Percentiles rank a stretch among this genome's conserved stretches.
These are phyloP conservation scores for Anser brachyrhynchus DNA, from an alignment of 2,113 vertebrate species.

Conservation along the genomic window DNA sequence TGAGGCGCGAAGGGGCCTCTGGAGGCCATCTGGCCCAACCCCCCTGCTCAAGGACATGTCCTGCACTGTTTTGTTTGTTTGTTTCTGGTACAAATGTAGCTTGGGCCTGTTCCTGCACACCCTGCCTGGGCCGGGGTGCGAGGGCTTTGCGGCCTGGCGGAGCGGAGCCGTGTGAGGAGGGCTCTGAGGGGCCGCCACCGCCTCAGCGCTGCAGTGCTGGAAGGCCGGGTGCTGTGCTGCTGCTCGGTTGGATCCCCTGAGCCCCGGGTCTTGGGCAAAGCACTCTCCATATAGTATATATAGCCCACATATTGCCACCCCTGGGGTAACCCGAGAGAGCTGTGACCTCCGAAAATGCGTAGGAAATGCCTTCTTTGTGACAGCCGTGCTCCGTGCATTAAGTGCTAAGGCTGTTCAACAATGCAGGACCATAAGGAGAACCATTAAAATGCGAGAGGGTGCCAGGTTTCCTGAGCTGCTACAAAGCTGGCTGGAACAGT, in stretches of 20 bases:
- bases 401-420: neutral
- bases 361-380: neutral
- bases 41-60: neutral
- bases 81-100: neutral
- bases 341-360: neutral
- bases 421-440: neutral
- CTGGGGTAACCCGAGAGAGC: neutral
- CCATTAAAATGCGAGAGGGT: neutral
- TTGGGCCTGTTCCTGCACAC: neutral
- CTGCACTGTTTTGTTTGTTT: neutral
- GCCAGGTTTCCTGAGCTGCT: neutral
- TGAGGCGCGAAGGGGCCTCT: neutral
- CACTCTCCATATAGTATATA: accelerated
- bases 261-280: neutral
- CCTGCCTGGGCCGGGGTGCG: neutral
- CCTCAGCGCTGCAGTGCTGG: no score
- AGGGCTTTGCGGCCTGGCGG: neutral
- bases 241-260: neutral
- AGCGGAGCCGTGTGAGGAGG: no score
- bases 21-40: no score
- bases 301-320: neutral
- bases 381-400: neutral
- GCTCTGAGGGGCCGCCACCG: no score
- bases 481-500: neutral
- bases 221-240: neutral